Evolutionary conservation across 2,113 vertebrate species (phyloP).

Genomic region (Eolophus roseicapilla): DNA sequence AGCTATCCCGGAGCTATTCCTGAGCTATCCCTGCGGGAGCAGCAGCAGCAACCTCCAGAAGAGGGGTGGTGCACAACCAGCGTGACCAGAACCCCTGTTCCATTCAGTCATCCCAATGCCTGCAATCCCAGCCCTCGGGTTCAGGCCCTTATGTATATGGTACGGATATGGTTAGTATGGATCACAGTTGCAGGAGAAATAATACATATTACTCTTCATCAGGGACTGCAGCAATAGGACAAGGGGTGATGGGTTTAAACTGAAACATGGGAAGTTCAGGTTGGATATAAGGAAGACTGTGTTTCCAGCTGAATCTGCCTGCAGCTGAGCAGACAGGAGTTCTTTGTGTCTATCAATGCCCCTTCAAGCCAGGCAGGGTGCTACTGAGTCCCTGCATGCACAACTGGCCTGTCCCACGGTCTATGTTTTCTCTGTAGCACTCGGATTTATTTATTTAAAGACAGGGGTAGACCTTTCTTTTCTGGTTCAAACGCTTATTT

Average conservation of each 20-base stretch:
- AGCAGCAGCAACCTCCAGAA: not conserved
- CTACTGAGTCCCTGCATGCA: not conserved
- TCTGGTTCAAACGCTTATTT: constrained; percentile 30
- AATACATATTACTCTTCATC: not conserved
- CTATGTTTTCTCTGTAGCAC: not conserved
- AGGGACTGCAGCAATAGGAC: not conserved
- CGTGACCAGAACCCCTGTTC: not conserved
- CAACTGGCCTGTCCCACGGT: not conserved
- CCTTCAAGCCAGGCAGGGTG: not conserved
- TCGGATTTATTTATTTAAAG: constrained; percentile 27
- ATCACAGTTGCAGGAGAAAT: not conserved
- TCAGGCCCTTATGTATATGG: not conserved
- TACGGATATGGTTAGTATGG: not conserved
- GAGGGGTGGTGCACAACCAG: not conserved
- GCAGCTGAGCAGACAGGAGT: not conserved
- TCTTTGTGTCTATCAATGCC: not conserved
- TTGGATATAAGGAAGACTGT: not conserved
- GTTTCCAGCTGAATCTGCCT: not conserved
- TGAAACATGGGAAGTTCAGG: not conserved
- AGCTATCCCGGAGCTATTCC: not conserved
- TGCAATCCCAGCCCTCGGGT: fast-evolving
- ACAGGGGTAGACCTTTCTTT: not conserved
- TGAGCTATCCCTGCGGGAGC: not conserved
- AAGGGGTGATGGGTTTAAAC: not conserved
- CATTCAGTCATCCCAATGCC: not conserved